These are phyloP conservation scores for Cassiopea xamachana DNA, from an alignment of 30 jellyfish, hydroid and myxozoan genomes.

Conservation along the genomic window DNA sequence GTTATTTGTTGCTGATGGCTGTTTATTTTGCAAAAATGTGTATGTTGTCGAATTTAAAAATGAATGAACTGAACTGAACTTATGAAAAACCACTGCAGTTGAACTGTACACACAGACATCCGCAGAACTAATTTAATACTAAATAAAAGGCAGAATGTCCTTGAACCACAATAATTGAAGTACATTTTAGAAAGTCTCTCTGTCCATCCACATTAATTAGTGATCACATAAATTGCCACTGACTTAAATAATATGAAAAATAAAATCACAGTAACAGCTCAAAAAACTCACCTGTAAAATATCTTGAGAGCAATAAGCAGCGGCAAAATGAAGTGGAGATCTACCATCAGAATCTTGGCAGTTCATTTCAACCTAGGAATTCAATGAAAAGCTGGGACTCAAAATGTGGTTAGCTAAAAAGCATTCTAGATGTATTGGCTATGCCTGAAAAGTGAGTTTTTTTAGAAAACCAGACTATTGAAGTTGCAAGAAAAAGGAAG, in stretches of 20 bases:
- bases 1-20: too few relatives aligned
- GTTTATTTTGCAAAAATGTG: background rate
- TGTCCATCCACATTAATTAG: background rate
- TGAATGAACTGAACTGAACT: background rate
- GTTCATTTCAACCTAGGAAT: slow-evolving; percentile 65
- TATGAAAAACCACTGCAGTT: slow-evolving; percentile 3
- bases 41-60: background rate
- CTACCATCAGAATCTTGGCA: slow-evolving; percentile 86
- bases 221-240: background rate
- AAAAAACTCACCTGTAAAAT: slow-evolving; percentile 53
- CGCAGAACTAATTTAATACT: background rate
- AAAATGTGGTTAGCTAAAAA: background rate
- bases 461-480: too few relatives aligned
- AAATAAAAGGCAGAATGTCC: background rate
- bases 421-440: too few relatives aligned
- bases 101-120: background rate
- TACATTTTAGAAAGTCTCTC: background rate
- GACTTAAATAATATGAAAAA: background rate
- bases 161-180: background rate
- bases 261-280: background rate
- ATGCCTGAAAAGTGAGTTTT: too few relatives aligned
- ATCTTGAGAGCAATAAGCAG: slow-evolving; percentile 66
- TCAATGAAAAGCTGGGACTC: background rate
- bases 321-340: slow-evolving; percentile 87
- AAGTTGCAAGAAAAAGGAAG: too few relatives aligned